Base-by-base conservation (phyloP, 2,888 invertebrate genomes). In the Odontothrips loti region DNA sequence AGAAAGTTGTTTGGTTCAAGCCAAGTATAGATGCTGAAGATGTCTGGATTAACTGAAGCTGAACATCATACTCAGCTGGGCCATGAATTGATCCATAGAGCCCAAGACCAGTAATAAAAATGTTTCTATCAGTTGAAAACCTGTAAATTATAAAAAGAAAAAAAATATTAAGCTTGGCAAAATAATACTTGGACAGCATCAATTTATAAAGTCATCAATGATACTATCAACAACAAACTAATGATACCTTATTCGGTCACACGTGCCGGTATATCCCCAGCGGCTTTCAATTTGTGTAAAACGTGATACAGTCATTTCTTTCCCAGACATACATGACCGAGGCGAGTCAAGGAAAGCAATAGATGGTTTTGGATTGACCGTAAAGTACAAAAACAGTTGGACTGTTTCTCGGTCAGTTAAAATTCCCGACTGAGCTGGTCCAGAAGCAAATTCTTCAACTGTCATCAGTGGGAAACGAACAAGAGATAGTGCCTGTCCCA, bases 231-330 rank as follows among this genome's bases (percentile, higher is more conserved):
- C 17, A 27, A 29, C 23, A 75, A 68, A 78, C 27, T 80, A 29
- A 17, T 12, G 82, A 83, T 85, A 92, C 91, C 91, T 90, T 83
- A 95, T 94, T 84, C 94, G 88, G 86, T 95, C 95, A 80, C 93
- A 93, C 0, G 94, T 94, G 6, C 95, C 95, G 86, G 92, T 94
- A 85, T 95, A 95, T 0, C 95, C 95, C 95, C 95, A 95, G 82
- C 94, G 89, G 47, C 92, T 92, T 86, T 95, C 94, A 0, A 93
- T 93, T 86, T 93, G 92, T 51, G 92, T 91, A 87, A 95, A 95
- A 82, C 93, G 88, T 82, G 83, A 83, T 6, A 85, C 93, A 0
- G 92, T 92, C 85, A 93, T 89, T 85, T 95, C 94, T 85, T 94
- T 94, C 1, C 94, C 94, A 10, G 93, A 93, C 90, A 94, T 91